A percentile compares a stretch with the other conserved stretches of the same genome.
phyloP scores from a whole-genome alignment of 2,113 vertebrate species.

The Notothenia coriiceps region DNA sequence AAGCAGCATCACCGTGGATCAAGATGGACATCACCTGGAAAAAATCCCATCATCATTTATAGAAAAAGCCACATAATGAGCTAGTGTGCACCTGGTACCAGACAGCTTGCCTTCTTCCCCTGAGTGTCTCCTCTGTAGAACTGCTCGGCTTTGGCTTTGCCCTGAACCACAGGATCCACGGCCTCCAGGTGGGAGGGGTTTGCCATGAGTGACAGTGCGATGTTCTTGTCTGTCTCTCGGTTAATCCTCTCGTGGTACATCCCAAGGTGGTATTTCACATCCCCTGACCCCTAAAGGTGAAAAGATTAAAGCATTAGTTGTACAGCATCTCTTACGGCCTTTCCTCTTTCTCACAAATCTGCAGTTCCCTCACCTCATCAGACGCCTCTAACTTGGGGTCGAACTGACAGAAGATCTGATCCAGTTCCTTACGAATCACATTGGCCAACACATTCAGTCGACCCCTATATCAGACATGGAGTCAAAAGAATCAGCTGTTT shows the following conservation, averaged over 20 bases:
- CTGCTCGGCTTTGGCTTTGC: conserved; percentile 96
- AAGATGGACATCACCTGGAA: conserved; percentile 94
- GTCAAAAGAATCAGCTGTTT: not conserved
- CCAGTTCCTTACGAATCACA: conserved; percentile 92
- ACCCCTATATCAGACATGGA: conserved; percentile 79
- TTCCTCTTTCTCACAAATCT: not conserved
- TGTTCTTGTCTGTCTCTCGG: conserved; percentile 90
- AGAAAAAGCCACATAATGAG: not conserved
- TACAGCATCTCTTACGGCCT: too few relatives aligned
- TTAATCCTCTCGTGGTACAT: conserved; percentile 95
- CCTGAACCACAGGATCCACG: conserved; percentile 93
- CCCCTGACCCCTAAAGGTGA: conserved; percentile 86
- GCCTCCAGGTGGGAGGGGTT: conserved; percentile 95
- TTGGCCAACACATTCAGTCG: conserved; percentile 94
- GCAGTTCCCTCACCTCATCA: conserved; percentile 86
- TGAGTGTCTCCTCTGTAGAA: conserved; percentile 94
- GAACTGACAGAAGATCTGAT: conserved; percentile 96
- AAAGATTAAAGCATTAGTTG: not conserved
- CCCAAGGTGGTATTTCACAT: conserved; percentile 94
- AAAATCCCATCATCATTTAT: conserved; percentile 13
- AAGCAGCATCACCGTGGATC: conserved; percentile 92
- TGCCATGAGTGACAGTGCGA: conserved; percentile 91
- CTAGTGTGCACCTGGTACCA: not conserved
- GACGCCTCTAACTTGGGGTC: conserved; percentile 93
- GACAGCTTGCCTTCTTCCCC: conserved; percentile 82